Evolutionary conservation across 2,797 vertebrate species (phyloP).

Genomic region (Lacerta agilis): DNA sequence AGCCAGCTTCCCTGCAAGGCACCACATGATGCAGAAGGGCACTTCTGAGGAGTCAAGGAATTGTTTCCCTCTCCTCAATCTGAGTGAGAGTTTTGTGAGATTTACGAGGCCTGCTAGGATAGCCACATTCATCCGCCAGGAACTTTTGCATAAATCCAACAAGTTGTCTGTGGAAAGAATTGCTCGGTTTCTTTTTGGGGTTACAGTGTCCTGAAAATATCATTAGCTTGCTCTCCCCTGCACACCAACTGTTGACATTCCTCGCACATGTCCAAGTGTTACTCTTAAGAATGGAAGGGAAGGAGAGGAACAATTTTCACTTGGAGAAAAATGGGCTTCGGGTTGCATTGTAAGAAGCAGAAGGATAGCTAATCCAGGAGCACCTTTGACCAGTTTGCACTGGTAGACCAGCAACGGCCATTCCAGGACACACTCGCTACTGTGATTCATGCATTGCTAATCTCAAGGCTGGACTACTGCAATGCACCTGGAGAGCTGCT

Average conservation of each 20-base stretch:
- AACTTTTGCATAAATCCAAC: neutral
- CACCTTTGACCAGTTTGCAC: neutral
- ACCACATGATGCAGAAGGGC: neutral
- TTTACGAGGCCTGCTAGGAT: neutral
- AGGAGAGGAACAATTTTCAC: too few relatives aligned
- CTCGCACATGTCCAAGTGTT: neutral
- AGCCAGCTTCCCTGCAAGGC: neutral
- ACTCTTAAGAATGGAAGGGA: neutral
- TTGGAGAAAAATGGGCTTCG: neutral
- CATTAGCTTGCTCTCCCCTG: neutral
- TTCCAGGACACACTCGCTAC: too few relatives aligned
- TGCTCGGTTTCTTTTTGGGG: neutral
- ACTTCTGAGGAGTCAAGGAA: neutral
- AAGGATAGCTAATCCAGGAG: neutral
- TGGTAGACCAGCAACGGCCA: too few relatives aligned
- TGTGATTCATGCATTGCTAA: too few relatives aligned
- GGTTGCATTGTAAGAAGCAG: neutral
- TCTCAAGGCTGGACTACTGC: too few relatives aligned
- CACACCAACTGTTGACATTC: neutral
- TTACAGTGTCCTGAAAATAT: neutral
- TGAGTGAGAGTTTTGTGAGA: neutral
- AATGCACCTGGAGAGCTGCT: neutral
- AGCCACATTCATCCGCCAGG: neutral
- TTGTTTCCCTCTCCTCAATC: neutral
- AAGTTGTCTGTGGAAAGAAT: neutral